phyloP scores from a whole-genome alignment of 2,113 vertebrate genomes.

The Mandrillus leucophaeus region DNA sequence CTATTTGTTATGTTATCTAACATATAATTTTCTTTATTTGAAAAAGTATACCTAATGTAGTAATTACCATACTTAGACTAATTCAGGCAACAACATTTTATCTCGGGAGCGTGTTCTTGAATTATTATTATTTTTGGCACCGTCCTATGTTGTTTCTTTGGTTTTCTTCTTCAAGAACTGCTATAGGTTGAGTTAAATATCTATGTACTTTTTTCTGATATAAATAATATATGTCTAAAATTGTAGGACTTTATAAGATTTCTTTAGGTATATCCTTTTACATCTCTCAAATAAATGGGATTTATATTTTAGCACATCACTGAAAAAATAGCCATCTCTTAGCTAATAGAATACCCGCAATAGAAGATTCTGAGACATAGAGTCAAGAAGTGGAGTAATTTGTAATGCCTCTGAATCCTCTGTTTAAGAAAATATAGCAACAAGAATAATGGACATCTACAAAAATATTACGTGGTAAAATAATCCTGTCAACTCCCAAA shows the following conservation, averaged over 20 bases:
- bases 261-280: not conserved
- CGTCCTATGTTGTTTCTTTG: not conserved
- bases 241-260: not conserved
- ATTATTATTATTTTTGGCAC: not conserved
- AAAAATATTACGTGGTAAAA: not conserved
- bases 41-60: not conserved
- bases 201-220: not conserved
- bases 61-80: not conserved
- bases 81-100: not conserved
- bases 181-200: not conserved
- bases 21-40: not conserved
- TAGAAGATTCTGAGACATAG: not conserved
- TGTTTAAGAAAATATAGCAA: not conserved
- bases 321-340: not conserved
- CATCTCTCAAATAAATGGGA: not conserved
- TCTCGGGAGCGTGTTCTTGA: not conserved
- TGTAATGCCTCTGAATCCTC: not conserved
- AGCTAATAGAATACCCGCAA: not conserved
- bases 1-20: not conserved
- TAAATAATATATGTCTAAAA: not conserved
- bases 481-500: not conserved
- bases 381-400: not conserved
- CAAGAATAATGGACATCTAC: not conserved
- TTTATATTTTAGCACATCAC: not conserved
- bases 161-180: not conserved